Base-by-base conservation (phyloP, 2,888 invertebrate species). In the Sialis fuliginosa region DNA sequence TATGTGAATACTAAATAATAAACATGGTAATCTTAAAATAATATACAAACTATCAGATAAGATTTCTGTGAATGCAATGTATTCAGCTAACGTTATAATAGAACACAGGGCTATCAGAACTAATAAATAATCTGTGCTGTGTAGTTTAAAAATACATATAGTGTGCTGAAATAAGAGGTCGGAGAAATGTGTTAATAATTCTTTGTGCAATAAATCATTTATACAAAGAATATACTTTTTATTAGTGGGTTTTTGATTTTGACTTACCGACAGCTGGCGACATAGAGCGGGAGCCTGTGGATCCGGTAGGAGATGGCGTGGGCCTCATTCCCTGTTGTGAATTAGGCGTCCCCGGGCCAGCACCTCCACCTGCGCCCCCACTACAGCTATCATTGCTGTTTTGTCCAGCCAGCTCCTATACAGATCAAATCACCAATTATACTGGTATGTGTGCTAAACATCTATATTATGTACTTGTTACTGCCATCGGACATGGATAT, bases 231-330 rank as follows among this genome's bases (percentile, higher is more conserved):
- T 22, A 4, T 22, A 22, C 22, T 22, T 22, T 22, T 22, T 22
- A 48, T 44, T 47, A 44, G 48, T 37, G 3, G 9, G n/a, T 13
- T 10, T 42, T 10, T 42, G 2, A 45, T 43, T 44, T 44, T 34
- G 44, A 77, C 87, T 75, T 64, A 90, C 90, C 90, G 69, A 91
- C 89, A 72, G 92, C 92, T 62, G 95, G 93, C 69, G 95, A 93
- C 87, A 93, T 92, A 70, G 93, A 93, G 72, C 93, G 81, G 60
- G 93, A 92, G 66, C 89, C 88, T 62, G 86, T 86, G 60, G 88
- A 89, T 67, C 90, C 89, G 62, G 90, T 90, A 60, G 90, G 90
- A 62, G 89, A 90, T 58, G 90, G 90, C 63, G 88, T 89, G 56
- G 90, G 90, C 70, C 89, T 82, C 84, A 89, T 79, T 65, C 77